Base-by-base conservation (phyloP, 2,888 invertebrate genomes). In the Apoderus coryli region DNA sequence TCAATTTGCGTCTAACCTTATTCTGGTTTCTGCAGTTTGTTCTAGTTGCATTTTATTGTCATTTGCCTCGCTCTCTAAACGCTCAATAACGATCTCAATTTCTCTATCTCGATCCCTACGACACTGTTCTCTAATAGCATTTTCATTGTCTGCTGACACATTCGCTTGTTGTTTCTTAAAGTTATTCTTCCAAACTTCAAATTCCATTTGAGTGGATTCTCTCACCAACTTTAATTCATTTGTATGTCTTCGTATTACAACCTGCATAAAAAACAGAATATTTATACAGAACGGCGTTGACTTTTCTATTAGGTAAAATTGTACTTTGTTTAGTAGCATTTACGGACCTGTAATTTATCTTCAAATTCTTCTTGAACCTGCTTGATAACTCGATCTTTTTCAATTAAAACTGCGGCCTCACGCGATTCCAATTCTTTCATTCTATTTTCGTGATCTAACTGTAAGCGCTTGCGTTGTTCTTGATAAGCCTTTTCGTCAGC, bases 51-150 rank as follows among this genome's bases (percentile, higher is more conserved):
- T 54, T 42, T 67, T 65, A 2, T 64, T 67, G 2, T 65, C 63
- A 27, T 67, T 65, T 1, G 73, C 69, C 47, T 79, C 78, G 1
- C 63, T 64, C 40, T 77, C 76, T 48, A 80, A 61, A 34, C 72
- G 66, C 43, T 72, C 72, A 27, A 79, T 76, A 1, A 74, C 75
- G 10, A 66, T 58, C 51, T 85, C 82, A 31, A 84, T 79, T 59
- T 84, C 82, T 26, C 65, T 69, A 55, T 86, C 85, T 33, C 84
- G 58, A 49, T 85, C 82, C 28, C 64, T 63, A 50, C 73, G 70
- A 49, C 72, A 74, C 41, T 76, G 71, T 14, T 78, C 74, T 2
- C 72, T 55, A 44, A 85, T 72, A 42, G 68, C 65, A 32, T 64
- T 61, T 55, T 80, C 78, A 46, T 69, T 75, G 49, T 73, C 72